These are phyloP conservation scores for Heliconius himera DNA, from an alignment of 1,140 invertebrate species.

Conservation along the genomic window DNA sequence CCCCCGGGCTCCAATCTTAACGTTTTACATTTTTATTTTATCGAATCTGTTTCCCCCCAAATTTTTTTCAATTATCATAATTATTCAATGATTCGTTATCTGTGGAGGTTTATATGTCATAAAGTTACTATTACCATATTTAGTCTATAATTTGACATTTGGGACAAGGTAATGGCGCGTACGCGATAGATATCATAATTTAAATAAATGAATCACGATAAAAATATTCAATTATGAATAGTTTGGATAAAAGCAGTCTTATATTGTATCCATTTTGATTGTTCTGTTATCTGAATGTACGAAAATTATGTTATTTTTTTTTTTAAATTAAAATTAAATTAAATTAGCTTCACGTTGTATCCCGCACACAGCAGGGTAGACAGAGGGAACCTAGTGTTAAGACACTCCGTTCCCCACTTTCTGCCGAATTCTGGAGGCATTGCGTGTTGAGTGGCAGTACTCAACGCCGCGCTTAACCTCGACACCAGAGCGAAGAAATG, in stretches of 20 bases:
- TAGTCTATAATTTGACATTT: conserved; percentile 23
- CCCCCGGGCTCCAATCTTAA: conserved; percentile 32
- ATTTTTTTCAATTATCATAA: conserved; percentile 62
- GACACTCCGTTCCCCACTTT: no score
- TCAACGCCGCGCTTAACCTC: no score
- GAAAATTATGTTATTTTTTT: not conserved
- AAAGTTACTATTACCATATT: conserved; percentile 29
- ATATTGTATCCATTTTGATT: not conserved
- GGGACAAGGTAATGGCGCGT: conserved; percentile 11
- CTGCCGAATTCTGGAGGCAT: no score
- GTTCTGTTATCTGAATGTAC: not conserved
- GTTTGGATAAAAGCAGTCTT: not conserved
- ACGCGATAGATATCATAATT: conserved; percentile 5
- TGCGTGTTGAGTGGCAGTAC: no score
- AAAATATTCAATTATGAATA: not conserved
- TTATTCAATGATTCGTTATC: conserved; percentile 67
- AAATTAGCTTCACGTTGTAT: no score
- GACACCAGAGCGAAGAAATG: no score
- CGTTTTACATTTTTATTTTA: conserved; percentile 46
- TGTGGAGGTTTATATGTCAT: conserved; percentile 18
- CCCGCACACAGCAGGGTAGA: no score
- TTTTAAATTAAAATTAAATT: no score
- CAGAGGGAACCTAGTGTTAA: no score
- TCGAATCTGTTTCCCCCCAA: conserved; percentile 46
- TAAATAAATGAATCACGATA: conserved; percentile 3